Conservation (phyloP, 1,140 invertebrate species). For the Euschistus heros region DNA sequence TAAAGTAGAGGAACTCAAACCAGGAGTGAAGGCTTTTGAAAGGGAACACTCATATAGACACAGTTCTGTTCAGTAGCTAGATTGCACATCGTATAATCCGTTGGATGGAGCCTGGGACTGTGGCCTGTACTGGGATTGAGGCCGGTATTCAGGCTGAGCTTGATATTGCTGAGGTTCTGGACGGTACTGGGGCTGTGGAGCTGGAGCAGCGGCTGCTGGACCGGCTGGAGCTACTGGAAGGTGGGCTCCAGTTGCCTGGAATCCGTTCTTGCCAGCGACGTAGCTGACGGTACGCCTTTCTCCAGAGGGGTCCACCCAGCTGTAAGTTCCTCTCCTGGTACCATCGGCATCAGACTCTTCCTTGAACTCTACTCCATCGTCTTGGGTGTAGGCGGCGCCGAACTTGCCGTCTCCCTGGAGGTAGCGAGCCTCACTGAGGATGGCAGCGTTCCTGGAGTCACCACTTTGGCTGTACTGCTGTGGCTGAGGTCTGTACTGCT, state of each 20-base stretch:
- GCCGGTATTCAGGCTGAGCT: constrained; percentile 7
- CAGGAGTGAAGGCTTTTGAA: background rate
- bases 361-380: constrained; percentile 78
- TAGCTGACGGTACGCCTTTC: constrained; percentile 70
- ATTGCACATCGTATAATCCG: no score
- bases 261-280: constrained; percentile 74
- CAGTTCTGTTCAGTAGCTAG: no score
- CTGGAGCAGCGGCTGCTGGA: background rate
- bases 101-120: constrained; percentile 6
- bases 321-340: constrained; percentile 70
- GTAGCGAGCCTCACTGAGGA: constrained; percentile 70
- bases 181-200: constrained; percentile 11
- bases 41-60: background rate
- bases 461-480: constrained; percentile 39
- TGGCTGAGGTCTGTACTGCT: background rate
- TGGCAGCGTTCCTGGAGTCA: constrained; percentile 60
- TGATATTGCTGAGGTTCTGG: constrained; percentile 8
- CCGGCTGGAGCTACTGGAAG: constrained; percentile 51
- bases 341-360: constrained; percentile 74
- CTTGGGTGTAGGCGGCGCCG: constrained; percentile 70
- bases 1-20: background rate
- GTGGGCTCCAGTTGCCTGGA: constrained; percentile 62
- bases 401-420: constrained; percentile 69
- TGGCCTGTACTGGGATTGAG: constrained; percentile 6
- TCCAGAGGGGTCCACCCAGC: constrained; percentile 73